phyloP scores from a whole-genome alignment of 2,113 vertebrate genomes.

The Notothenia rossii region DNA sequence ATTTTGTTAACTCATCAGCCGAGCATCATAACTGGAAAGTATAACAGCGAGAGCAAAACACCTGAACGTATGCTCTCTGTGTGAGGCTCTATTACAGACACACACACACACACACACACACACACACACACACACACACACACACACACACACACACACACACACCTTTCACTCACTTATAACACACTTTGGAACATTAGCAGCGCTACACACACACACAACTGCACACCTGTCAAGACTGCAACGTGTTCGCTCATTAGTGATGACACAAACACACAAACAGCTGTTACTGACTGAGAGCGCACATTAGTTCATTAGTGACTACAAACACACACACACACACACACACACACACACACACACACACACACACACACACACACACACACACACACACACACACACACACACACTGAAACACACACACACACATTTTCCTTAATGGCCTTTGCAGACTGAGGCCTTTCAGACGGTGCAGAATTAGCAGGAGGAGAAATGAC shows the following conservation, averaged over 20 bases:
- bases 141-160: constrained; percentile 27
- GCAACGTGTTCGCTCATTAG: constrained; percentile 27
- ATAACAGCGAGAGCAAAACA: not conserved
- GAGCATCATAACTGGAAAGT: not conserved
- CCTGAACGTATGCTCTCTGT: not conserved
- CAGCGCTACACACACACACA: not conserved
- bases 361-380: constrained; percentile 9
- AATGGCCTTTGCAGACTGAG: constrained; percentile 31
- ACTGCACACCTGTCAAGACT: constrained; percentile 39
- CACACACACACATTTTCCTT: not conserved
- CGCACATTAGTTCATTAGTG: constrained; percentile 26
- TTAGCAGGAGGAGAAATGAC: not conserved
- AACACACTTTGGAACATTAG: constrained; percentile 33
- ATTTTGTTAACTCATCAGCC: not conserved
- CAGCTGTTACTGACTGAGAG: constrained; percentile 25
- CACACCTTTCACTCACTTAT: constrained; percentile 34
- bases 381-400: not conserved
- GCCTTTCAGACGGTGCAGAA: constrained; percentile 9
- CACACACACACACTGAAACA: not conserved
- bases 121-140: no score
- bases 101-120: no score
- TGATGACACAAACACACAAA: constrained; percentile 42
- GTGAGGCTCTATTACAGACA: constrained; percentile 1
- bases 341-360: constrained; percentile 12
- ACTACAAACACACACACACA: constrained; percentile 7